phyloP scores from a whole-genome alignment of 2,888 invertebrate genomes.

The Diarsia rubi region DNA sequence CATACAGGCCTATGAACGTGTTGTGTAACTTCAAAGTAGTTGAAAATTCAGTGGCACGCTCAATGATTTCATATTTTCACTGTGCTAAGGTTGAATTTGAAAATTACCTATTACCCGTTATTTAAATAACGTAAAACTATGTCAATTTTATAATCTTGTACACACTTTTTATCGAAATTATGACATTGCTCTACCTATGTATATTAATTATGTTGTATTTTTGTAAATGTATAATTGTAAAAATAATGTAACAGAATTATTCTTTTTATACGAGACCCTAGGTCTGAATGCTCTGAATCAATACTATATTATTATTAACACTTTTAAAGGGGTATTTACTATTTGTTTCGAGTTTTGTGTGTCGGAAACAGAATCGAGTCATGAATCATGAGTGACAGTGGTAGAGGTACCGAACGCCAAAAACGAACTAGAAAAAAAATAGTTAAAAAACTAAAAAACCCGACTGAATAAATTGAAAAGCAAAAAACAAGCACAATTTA shows the following conservation, averaged over 20 bases:
- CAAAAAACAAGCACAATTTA: too few species aligned
- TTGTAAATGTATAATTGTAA: slow-evolving; percentile 39
- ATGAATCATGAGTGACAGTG: too few species aligned
- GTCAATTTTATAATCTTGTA: slow-evolving; percentile 40
- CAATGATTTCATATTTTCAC: background rate
- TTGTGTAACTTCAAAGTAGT: background rate
- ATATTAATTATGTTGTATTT: slow-evolving; percentile 33
- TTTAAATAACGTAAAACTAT: slow-evolving; percentile 1
- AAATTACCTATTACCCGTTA: slow-evolving; percentile 14
- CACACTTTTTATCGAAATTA: slow-evolving; percentile 11
- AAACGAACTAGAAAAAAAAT: too few species aligned
- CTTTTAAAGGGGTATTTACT: too few species aligned
- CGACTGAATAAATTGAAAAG: too few species aligned
- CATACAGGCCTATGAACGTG: rapidly evolving
- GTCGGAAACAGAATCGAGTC: too few species aligned
- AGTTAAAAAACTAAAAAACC: too few species aligned
- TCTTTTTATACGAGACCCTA: background rate
- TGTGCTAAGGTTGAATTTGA: background rate
- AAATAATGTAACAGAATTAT: slow-evolving; percentile 3
- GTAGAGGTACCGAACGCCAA: too few species aligned
- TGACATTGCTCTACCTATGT: background rate
- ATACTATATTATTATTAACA: background rate
- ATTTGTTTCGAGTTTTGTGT: too few species aligned
- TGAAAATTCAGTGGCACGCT: background rate
- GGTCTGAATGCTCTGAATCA: background rate